Evolutionary conservation across 2,113 vertebrate species (phyloP), one percentile per base, ranked within the genome.

Genomic region (Symphodus melops): DNA sequence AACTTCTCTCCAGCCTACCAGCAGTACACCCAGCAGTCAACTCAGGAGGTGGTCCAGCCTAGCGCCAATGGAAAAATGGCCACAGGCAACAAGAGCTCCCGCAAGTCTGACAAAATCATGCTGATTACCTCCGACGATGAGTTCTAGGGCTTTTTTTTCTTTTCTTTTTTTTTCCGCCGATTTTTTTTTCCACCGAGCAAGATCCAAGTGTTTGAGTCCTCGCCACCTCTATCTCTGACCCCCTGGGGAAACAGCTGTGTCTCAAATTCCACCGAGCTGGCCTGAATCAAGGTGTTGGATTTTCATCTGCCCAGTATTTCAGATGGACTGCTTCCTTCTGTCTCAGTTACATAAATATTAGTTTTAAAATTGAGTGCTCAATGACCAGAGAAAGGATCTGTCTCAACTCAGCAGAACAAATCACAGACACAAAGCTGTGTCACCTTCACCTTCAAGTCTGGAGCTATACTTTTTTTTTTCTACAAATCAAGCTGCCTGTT

Each of bases 11-110:
- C 96, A 0, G 70, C 94, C 0, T 97, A 98, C 91, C 96, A 97
- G 89, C 96, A 97, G 87, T 98, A 98, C 90, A 95, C 95, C 1
- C 95, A 96, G 93, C 96, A 97, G 85, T 95, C 97, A 0, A 98
- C 95, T 16, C 96, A 97, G 28, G 97, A 99, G 71, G 93, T 95
- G 66, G 93, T 95, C 46, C 86, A 7, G 37, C 93, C 94, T 0
- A 85, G 90, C 54, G 58, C 91, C 13, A 96, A 95, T 0, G 94
- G 94, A n/a, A 95, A 93, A 0, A 11, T 77, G 85, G 1, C 68
- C 69, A 6, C 61, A 70, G 75, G 68, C 77, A 52, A 54, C 56
- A 93, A 90, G 75, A 78, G 73, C 87, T 89, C 89, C 61, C 93
- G 88, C 75, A 96, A 94, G 75, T 89, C 96, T 1, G 98, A 99